Evolutionary conservation across 1,140 invertebrate species (phyloP).

Genomic region (Octopus bimaculoides): DNA sequence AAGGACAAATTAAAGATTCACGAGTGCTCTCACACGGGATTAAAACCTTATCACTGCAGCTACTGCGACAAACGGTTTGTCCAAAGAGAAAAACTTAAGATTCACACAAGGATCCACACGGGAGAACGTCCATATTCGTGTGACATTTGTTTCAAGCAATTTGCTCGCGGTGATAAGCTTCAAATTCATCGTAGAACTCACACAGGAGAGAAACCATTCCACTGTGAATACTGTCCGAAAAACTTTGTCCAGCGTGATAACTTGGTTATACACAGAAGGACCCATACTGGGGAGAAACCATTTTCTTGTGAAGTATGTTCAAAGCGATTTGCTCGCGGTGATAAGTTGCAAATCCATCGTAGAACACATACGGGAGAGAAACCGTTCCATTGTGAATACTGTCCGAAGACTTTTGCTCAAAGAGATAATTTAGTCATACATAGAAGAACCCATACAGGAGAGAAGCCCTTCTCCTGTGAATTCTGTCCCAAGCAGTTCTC

Average conservation of each 20-base stretch:
- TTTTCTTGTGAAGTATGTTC: conserved; percentile 77
- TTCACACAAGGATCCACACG: conserved; percentile 5
- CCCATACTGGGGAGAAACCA: conserved; percentile 65
- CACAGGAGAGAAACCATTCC: conserved; percentile 81
- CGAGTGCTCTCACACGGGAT: not conserved
- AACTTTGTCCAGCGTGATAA: conserved; percentile 66
- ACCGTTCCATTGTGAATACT: conserved; percentile 75
- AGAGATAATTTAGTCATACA: conserved; percentile 48
- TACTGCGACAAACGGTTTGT: conserved; percentile 3
- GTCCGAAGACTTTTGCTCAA: conserved; percentile 81
- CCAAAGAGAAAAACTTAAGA: not conserved
- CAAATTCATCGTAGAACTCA: conserved; percentile 88
- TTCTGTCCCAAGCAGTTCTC: conserved; percentile 84
- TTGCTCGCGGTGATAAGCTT: conserved; percentile 60
- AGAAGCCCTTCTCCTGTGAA: conserved; percentile 47
- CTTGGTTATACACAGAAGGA: conserved; percentile 70
- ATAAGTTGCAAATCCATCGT: conserved; percentile 72
- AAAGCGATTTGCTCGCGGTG: conserved; percentile 84
- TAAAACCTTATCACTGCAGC: not conserved
- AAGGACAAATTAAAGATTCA: conserved; percentile 13
- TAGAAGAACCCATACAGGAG: conserved; percentile 23
- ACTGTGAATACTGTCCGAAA: conserved; percentile 84
- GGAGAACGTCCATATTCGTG: conserved; percentile 2
- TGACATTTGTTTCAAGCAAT: not conserved
- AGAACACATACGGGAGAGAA: conserved; percentile 94